Percentiles rank a stretch among this genome's conserved stretches.
Conservation (phyloP, 1,140 invertebrate genomes). For the Ylistrum balloti region DNA sequence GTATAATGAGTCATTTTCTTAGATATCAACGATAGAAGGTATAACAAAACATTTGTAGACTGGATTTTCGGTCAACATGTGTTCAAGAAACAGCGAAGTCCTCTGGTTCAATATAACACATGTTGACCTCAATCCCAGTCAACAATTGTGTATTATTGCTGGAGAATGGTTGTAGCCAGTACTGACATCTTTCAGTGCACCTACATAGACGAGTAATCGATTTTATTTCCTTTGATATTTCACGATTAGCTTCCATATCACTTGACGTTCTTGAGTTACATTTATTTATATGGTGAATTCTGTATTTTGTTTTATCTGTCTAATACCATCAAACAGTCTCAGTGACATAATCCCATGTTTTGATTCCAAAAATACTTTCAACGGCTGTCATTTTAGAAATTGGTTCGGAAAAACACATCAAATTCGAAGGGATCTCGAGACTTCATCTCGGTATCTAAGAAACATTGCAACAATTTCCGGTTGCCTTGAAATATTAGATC, state of each 20-base stretch:
- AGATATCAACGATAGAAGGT: too few relatives aligned
- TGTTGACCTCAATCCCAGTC: too few relatives aligned
- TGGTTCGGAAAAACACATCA: not conserved
- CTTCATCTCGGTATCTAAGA: not conserved
- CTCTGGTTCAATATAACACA: too few relatives aligned
- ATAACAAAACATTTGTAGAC: too few relatives aligned
- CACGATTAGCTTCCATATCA: not conserved
- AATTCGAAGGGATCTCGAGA: not conserved
- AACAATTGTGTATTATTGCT: too few relatives aligned
- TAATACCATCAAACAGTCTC: not conserved
- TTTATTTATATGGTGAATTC: not conserved
- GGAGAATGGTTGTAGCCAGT: too few relatives aligned
- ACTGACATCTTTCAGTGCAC: not conserved
- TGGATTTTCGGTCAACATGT: too few relatives aligned
- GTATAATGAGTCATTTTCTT: too few relatives aligned
- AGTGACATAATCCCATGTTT: not conserved
- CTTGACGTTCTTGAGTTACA: not conserved
- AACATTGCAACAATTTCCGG: slow-evolving; percentile 27
- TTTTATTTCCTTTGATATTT: not conserved
- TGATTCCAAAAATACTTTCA: slow-evolving; percentile 1
- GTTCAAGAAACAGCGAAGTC: too few relatives aligned
- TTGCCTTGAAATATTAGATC: slow-evolving; percentile 30
- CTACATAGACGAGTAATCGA: not conserved
- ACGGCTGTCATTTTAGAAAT: slow-evolving; percentile 2
- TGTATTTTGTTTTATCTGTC: not conserved